These are phyloP conservation scores for Gnathonemus echidnorhynchus DNA, from an alignment of 2,113 vertebrate genomes.

Conservation along the genomic window DNA sequence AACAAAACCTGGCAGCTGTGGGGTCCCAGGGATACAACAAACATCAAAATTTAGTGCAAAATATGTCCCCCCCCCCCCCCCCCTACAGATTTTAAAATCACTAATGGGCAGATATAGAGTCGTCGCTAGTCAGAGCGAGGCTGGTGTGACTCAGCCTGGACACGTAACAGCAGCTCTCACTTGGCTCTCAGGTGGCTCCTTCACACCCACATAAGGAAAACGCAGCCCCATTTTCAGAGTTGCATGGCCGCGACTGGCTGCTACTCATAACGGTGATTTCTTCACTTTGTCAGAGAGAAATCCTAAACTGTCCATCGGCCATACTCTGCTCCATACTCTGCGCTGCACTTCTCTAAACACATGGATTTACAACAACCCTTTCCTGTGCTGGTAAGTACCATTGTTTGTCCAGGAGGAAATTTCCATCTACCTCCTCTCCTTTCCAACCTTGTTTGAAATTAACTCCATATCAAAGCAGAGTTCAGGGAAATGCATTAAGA, in stretches of 20 bases:
- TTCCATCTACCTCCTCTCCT: background rate
- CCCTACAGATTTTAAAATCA: background rate
- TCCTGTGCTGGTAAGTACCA: constrained; percentile 17
- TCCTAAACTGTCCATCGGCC: background rate
- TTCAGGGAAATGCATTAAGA: background rate
- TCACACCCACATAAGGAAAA: constrained; percentile 5
- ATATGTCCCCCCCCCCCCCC: background rate
- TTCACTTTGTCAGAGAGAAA: background rate
- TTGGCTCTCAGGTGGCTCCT: background rate
- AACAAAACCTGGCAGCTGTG: background rate
- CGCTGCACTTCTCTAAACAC: background rate
- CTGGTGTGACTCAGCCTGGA: background rate
- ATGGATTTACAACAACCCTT: background rate
- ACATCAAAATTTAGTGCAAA: background rate
- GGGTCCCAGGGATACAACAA: background rate
- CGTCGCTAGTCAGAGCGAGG: background rate
- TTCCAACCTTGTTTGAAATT: background rate
- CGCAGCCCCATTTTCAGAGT: background rate
- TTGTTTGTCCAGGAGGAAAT: background rate
- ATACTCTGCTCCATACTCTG: background rate
- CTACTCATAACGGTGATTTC: too few relatives aligned
- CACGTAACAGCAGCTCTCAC: background rate
- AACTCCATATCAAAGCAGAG: background rate
- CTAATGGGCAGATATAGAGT: background rate
- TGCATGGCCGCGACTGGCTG: background rate